These are phyloP conservation scores for Lacerta agilis DNA, from an alignment of 2,797 vertebrate species.

Conservation along the genomic window DNA sequence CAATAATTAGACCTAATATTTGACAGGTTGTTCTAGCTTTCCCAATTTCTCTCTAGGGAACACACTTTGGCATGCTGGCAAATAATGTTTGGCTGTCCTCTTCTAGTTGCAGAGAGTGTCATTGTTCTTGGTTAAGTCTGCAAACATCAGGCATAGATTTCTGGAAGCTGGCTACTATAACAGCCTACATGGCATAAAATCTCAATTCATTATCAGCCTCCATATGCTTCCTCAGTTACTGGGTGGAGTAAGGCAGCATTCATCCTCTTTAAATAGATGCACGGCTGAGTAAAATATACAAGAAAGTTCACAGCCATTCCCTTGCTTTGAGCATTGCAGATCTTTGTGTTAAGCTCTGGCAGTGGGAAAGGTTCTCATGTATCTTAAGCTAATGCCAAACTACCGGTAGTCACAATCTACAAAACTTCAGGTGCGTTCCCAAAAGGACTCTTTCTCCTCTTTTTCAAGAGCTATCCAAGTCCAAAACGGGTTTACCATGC, in stretches of 20 bases:
- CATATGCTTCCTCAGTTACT: conserved; percentile 50
- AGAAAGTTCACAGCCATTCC: conserved; percentile 20
- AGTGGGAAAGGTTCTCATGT: not conserved
- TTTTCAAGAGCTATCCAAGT: not conserved
- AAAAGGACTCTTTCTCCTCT: not conserved
- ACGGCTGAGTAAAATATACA: not conserved
- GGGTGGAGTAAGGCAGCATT: conserved; percentile 36
- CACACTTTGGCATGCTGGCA: conserved; percentile 62
- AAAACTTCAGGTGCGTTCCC: not conserved
- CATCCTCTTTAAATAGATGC: conserved; percentile 39
- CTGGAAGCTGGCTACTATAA: conserved; percentile 64
- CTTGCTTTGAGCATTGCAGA: conserved; percentile 25
- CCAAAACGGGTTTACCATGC: not conserved
- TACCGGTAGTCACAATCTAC: conserved; percentile 1
- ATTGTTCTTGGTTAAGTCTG: conserved; percentile 78
- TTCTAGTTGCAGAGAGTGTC: conserved; percentile 70
- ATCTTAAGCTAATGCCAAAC: not conserved
- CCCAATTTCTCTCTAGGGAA: conserved; percentile 72
- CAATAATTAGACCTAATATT: conserved; percentile 75
- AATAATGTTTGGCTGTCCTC: conserved; percentile 65
- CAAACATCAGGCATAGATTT: conserved; percentile 60
- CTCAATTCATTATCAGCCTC: conserved; percentile 58
- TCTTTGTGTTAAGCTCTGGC: not conserved
- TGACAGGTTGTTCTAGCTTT: conserved; percentile 74
- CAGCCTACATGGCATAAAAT: conserved; percentile 55